These are phyloP conservation scores for Poecile montanus DNA, from an alignment of 2,797 vertebrate genomes.

Conservation along the genomic window DNA sequence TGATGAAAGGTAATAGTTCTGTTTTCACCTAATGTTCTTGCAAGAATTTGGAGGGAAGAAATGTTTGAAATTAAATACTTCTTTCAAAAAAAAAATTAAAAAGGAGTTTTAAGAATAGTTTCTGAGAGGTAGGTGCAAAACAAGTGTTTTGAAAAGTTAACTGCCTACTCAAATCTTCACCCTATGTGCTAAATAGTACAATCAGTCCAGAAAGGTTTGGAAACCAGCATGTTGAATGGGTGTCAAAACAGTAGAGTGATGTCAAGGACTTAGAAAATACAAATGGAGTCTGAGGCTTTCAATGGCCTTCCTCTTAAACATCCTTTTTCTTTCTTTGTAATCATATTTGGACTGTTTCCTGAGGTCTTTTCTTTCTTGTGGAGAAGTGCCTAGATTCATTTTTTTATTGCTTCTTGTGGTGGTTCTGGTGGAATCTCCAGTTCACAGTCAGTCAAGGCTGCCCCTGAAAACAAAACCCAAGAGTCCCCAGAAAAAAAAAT, in stretches of 20 bases:
- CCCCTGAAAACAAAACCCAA: neutral
- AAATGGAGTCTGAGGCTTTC: neutral
- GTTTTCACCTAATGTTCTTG: neutral
- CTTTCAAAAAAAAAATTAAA: neutral
- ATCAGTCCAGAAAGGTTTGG: neutral
- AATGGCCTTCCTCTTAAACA: neutral
- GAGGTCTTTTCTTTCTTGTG: neutral
- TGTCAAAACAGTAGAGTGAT: neutral
- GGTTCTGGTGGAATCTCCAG: neutral
- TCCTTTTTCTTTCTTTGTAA: neutral
- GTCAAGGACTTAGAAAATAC: neutral
- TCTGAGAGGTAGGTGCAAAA: neutral
- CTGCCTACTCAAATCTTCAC: neutral
- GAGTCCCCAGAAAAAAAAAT: neutral
- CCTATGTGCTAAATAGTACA: neutral
- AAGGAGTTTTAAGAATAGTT: neutral
- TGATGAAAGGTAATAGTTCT: neutral
- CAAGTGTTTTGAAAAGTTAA: neutral
- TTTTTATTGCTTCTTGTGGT: neutral
- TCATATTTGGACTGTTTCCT: neutral
- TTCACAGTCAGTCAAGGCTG: neutral
- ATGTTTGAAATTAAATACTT: neutral
- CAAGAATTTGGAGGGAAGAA: neutral
- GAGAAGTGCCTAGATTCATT: neutral
- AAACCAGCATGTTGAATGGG: neutral